These are phyloP conservation scores for Anas platyrhynchos DNA, from an alignment of 2,113 vertebrate species.

Conservation along the genomic window DNA sequence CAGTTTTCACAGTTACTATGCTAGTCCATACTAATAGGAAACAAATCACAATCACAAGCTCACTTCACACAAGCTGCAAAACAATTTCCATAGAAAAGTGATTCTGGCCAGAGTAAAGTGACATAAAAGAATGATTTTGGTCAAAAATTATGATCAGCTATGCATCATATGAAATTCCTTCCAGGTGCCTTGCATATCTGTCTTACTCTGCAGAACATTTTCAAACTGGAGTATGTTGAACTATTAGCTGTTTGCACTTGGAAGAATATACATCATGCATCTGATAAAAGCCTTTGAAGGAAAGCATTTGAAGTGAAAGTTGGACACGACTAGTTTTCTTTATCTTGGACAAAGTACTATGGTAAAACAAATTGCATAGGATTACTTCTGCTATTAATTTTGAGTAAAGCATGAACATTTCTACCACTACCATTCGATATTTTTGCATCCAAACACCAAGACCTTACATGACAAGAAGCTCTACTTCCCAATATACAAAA, in stretches of 20 bases:
- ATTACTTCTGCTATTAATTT: not conserved
- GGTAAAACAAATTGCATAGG: not conserved
- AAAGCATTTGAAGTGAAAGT: not conserved
- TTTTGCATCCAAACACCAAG: not conserved
- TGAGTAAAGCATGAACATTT: not conserved
- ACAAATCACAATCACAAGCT: not conserved
- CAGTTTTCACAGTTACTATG: not conserved
- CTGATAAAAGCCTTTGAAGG: not conserved
- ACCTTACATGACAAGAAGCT: not conserved
- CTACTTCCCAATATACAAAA: not conserved
- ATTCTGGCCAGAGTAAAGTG: not conserved
- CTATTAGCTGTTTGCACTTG: not conserved
- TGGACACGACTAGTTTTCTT: not conserved
- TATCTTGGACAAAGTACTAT: not conserved
- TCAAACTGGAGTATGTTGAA: not conserved
- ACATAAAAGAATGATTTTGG: not conserved
- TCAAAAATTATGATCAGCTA: not conserved
- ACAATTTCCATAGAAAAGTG: not conserved
- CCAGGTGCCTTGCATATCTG: rapidly evolving
- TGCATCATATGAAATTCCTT: not conserved
- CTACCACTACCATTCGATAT: not conserved
- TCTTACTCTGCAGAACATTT: not conserved
- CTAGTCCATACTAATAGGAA: not conserved
- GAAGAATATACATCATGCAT: not conserved
- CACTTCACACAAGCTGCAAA: not conserved